These are phyloP conservation scores for Ladona fulva DNA, from an alignment of 1,140 invertebrate genomes.

Conservation along the genomic window DNA sequence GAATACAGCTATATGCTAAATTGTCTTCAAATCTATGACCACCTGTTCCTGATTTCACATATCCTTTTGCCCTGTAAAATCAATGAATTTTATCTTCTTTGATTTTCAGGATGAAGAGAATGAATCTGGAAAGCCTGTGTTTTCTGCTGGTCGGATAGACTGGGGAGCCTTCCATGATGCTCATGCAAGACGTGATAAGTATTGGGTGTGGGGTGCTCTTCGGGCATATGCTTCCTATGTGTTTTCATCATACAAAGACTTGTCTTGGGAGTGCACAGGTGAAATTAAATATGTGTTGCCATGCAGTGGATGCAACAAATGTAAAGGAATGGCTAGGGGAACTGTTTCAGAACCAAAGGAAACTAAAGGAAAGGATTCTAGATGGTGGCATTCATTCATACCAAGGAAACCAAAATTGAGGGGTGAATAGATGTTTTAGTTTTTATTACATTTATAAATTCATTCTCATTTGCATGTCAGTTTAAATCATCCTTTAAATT, in stretches of 20 bases:
- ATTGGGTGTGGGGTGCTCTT: slow-evolving; percentile 77
- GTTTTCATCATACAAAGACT: slow-evolving; percentile 58
- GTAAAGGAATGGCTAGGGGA: slow-evolving; percentile 38
- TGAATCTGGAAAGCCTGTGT: slow-evolving; percentile 58
- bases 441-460: no score
- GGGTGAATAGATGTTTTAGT: neutral
- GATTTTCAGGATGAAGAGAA: slow-evolving; percentile 35
- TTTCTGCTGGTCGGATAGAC: slow-evolving; percentile 64
- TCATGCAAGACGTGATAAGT: slow-evolving; percentile 58
- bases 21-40: no score
- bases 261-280: slow-evolving; percentile 56
- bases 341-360: slow-evolving; percentile 28
- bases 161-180: slow-evolving; percentile 79
- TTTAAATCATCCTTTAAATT: no score
- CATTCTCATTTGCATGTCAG: no score
- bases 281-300: slow-evolving; percentile 63
- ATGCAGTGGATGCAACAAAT: slow-evolving; percentile 75
- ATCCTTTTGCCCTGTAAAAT: no score
- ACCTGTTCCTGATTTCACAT: no score
- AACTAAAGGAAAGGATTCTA: slow-evolving; percentile 27
- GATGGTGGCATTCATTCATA: slow-evolving; percentile 46
- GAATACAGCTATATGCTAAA: no score
- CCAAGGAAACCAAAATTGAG: slow-evolving; percentile 28
- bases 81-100: slow-evolving; percentile 11
- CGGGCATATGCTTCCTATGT: slow-evolving; percentile 61